phyloP scores from a whole-genome alignment of 1,140 invertebrate species.

The Zeugodacus cucurbitae region DNA sequence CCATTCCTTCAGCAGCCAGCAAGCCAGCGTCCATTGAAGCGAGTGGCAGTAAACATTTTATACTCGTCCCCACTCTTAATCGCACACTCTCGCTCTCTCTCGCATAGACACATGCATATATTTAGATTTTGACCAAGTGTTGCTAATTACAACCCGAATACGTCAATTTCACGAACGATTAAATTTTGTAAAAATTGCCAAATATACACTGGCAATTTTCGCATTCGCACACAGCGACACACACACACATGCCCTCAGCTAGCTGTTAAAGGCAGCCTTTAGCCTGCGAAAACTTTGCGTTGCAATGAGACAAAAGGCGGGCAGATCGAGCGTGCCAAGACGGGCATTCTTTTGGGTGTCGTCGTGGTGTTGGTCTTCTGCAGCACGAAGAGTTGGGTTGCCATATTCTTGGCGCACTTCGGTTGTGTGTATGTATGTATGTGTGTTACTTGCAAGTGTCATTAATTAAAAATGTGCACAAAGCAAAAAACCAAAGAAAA shows the following conservation, averaged over 20 bases:
- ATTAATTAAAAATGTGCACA: not conserved
- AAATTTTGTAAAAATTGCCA: constrained; percentile 27
- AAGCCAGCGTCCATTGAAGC: not conserved
- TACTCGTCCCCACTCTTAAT: not conserved
- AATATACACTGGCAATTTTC: not conserved
- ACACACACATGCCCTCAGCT: not conserved
- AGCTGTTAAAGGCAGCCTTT: not conserved
- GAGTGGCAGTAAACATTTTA: not conserved
- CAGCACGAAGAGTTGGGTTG: not conserved
- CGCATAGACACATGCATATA: not conserved
- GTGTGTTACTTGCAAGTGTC: not conserved
- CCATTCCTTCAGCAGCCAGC: not conserved
- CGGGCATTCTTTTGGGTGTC: not conserved
- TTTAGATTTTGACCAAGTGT: constrained; percentile 8
- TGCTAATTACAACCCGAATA: constrained; percentile 13
- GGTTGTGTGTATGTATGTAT: too few species aligned
- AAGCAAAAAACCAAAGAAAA: not conserved
- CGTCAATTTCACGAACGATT: constrained; percentile 30
- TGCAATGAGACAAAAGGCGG: too few species aligned
- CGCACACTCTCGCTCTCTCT: not conserved
- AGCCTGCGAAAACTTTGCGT: not conserved
- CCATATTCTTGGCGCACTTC: constrained; percentile 5
- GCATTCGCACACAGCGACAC: not conserved
- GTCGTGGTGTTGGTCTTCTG: not conserved
- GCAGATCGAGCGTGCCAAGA: too few species aligned